phyloP scores from a whole-genome alignment of 2,888 invertebrate genomes.

The Melinaea menophilus region DNA sequence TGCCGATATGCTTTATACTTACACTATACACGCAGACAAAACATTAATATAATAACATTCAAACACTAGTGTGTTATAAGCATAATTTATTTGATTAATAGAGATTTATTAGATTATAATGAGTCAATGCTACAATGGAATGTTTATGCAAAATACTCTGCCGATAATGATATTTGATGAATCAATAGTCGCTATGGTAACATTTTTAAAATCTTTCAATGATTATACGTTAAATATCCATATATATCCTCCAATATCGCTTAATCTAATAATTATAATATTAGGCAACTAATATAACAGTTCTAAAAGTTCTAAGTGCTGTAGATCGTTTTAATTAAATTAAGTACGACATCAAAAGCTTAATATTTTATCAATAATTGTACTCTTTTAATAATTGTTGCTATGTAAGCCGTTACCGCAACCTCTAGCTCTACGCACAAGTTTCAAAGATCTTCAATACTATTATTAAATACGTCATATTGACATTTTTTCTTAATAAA shows the following conservation, averaged over 20 bases:
- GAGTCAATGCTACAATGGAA: slow-evolving; percentile 52
- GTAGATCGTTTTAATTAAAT: slow-evolving; percentile 8
- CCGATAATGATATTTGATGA: slow-evolving; percentile 13
- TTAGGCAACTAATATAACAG: slow-evolving; percentile 22
- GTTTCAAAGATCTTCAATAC: slow-evolving; percentile 51
- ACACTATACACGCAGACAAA: slow-evolving; percentile 7
- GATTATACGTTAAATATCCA: not conserved
- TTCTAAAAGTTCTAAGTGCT: slow-evolving; percentile 10
- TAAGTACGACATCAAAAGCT: slow-evolving; percentile 38
- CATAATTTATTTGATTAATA: slow-evolving; percentile 20
- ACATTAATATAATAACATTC: slow-evolving; percentile 10
- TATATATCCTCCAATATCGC: slow-evolving; percentile 10
- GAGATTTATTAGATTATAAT: slow-evolving; percentile 13
- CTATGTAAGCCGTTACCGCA: slow-evolving; percentile 24
- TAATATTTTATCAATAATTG: slow-evolving; percentile 37
- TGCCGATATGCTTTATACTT: slow-evolving; percentile 17
- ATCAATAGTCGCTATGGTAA: slow-evolving; percentile 16
- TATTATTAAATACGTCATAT: slow-evolving; percentile 48
- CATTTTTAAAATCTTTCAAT: slow-evolving; percentile 1
- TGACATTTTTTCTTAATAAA: slow-evolving; percentile 60
- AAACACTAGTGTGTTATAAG: slow-evolving; percentile 25
- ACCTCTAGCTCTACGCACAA: slow-evolving; percentile 52
- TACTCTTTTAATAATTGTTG: slow-evolving; percentile 36
- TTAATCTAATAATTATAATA: slow-evolving; percentile 8
- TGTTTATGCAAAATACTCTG: slow-evolving; percentile 39